These are phyloP conservation scores for Colistium nudipinnis DNA, from an alignment of 2,113 vertebrate genomes.

Conservation along the genomic window DNA sequence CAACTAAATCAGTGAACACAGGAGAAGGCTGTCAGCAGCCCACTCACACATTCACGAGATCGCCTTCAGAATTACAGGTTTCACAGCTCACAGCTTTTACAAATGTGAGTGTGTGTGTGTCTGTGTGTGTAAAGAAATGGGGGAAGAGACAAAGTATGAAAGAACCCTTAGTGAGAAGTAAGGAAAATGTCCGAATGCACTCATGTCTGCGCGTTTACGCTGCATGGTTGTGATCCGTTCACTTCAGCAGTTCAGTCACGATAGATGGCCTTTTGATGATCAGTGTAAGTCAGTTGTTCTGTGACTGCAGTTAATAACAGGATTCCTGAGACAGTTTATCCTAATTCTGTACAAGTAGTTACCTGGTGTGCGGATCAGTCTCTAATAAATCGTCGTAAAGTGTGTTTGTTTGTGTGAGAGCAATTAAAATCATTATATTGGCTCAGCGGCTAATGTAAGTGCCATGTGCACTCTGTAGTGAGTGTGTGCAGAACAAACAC, in stretches of 20 bases:
- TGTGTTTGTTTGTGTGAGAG: slow-evolving; percentile 27
- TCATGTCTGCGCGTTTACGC: slow-evolving; percentile 9
- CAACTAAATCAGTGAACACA: no score
- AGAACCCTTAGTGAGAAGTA: no score
- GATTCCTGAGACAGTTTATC: slow-evolving; percentile 32
- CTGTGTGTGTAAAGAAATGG: background rate
- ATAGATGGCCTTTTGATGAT: slow-evolving; percentile 61
- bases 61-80: slow-evolving; percentile 45
- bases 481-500: slow-evolving; percentile 36
- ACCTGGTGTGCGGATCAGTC: slow-evolving; percentile 24
- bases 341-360: slow-evolving; percentile 14
- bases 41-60: slow-evolving; percentile 18
- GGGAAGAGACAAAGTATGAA: no score
- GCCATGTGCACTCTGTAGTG: slow-evolving; percentile 17
- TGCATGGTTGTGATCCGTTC: slow-evolving; percentile 35
- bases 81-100: slow-evolving; percentile 22
- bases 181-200: background rate
- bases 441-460: slow-evolving; percentile 30
- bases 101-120: background rate
- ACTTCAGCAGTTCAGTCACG: slow-evolving; percentile 36
- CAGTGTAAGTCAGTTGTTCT: slow-evolving; percentile 31
- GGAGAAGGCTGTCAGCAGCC: no score
- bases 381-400: background rate
- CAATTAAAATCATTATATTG: slow-evolving; percentile 40
- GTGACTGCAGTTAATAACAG: slow-evolving; percentile 43